Evolutionary conservation across 2,888 invertebrate species (phyloP).

Genomic region (Cataglyphis livida): DNA sequence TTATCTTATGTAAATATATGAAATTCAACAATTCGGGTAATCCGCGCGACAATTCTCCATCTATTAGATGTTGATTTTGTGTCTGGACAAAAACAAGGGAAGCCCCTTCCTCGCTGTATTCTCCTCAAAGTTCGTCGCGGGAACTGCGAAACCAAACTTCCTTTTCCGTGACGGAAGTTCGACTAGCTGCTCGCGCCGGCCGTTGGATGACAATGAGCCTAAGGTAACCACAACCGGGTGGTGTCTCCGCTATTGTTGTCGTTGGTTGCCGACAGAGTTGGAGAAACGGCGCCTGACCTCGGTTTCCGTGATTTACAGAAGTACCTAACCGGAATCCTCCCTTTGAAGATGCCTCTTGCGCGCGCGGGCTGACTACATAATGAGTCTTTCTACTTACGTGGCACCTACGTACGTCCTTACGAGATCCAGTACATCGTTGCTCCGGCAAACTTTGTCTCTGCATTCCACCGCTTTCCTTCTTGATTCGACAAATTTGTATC

Average conservation of each 20-base stretch:
- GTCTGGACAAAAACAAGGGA: conserved; percentile 56
- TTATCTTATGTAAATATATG: neutral
- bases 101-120: conserved; percentile 36
- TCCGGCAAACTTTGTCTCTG: conserved; percentile 28
- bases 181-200: conserved; percentile 49
- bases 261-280: conserved; percentile 53
- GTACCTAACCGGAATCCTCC: conserved; percentile 57
- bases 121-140: conserved; percentile 57
- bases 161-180: conserved; percentile 70
- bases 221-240: conserved; percentile 60
- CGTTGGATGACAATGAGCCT: conserved; percentile 69
- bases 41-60: neutral
- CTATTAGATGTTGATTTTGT: conserved; percentile 10
- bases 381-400: conserved; percentile 76
- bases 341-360: conserved; percentile 71
- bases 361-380: conserved; percentile 75
- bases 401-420: conserved; percentile 36
- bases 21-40: neutral
- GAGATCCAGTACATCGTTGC: conserved; percentile 47
- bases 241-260: conserved; percentile 58
- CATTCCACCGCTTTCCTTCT: conserved; percentile 34
- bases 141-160: conserved; percentile 66
- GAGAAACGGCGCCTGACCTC: conserved; percentile 65
- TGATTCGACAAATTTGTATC: conserved; percentile 39
- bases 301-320: conserved; percentile 64